These are phyloP conservation scores for Rousettus madagascariensis DNA, from an alignment of 2,797 vertebrate genomes.

Conservation along the genomic window DNA sequence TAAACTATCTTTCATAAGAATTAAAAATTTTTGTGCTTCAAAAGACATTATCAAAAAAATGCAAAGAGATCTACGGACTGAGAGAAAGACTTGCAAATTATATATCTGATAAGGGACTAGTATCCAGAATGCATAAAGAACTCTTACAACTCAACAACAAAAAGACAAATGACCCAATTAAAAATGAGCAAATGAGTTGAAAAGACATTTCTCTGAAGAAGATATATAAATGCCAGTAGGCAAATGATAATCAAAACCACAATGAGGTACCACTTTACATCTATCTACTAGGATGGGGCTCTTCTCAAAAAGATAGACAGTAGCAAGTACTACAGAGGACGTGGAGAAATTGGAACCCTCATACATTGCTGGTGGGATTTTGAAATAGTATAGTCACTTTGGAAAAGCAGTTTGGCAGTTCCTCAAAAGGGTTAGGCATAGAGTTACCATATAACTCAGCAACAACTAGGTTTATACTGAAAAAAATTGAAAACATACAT, in stretches of 20 bases:
- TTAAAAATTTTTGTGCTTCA: neutral
- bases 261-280: neutral
- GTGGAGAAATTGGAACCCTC: neutral
- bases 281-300: neutral
- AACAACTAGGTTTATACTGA: neutral
- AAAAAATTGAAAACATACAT: neutral
- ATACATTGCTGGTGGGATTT: neutral
- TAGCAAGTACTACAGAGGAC: neutral
- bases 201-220: neutral
- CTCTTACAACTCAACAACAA: neutral
- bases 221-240: neutral
- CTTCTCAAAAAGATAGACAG: neutral
- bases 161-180: neutral
- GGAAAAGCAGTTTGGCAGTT: neutral
- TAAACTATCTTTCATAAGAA: neutral
- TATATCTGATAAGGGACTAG: neutral
- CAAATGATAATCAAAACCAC: neutral
- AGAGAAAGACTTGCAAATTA: neutral
- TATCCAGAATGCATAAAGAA: neutral
- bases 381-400: neutral
- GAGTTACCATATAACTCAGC: neutral
- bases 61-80: neutral
- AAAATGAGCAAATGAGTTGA: neutral
- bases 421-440: neutral
- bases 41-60: neutral